Percentiles rank a stretch among this genome's conserved stretches.
Conservation (phyloP, 2,888 invertebrate species). For the Drosophila merina region DNA sequence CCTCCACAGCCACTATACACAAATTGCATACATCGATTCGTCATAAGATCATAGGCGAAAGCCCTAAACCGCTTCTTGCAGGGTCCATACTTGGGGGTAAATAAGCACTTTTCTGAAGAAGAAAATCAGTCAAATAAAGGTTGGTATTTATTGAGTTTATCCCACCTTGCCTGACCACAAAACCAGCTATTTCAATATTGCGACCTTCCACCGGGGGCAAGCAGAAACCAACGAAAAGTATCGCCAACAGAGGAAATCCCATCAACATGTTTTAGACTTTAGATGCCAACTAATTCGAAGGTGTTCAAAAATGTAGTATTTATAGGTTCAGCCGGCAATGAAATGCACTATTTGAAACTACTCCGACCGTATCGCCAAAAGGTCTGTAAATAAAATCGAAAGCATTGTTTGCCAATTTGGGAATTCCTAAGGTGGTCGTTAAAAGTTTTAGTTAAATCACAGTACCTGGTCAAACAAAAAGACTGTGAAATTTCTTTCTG, state of each 20-base stretch:
- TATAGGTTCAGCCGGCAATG: not conserved
- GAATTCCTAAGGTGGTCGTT: not conserved
- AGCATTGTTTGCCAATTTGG: not conserved
- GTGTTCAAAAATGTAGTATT: not conserved
- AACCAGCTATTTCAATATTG: not conserved
- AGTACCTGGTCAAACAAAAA: too few relatives aligned
- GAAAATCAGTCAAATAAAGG: not conserved
- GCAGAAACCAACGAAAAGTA: not conserved
- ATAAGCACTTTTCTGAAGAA: conserved; percentile 36
- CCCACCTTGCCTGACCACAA: not conserved
- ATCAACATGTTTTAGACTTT: not conserved
- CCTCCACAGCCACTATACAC: conserved; percentile 57
- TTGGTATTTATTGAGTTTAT: not conserved
- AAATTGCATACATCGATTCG: conserved; percentile 30
- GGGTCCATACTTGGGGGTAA: conserved; percentile 30
- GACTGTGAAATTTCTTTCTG: not conserved
- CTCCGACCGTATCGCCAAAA: not conserved
- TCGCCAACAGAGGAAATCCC: not conserved
- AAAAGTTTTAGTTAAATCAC: not conserved
- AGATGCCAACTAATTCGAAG: not conserved
- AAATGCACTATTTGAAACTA: not conserved
- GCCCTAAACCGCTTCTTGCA: conserved; percentile 5
- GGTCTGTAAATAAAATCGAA: not conserved
- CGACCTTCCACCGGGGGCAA: not conserved
- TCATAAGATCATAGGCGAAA: conserved; percentile 41